Evolutionary conservation across 2,888 invertebrate species (phyloP), one percentile per base, ranked within the genome.

Genomic region (Entomobrya multifasciata): DNA sequence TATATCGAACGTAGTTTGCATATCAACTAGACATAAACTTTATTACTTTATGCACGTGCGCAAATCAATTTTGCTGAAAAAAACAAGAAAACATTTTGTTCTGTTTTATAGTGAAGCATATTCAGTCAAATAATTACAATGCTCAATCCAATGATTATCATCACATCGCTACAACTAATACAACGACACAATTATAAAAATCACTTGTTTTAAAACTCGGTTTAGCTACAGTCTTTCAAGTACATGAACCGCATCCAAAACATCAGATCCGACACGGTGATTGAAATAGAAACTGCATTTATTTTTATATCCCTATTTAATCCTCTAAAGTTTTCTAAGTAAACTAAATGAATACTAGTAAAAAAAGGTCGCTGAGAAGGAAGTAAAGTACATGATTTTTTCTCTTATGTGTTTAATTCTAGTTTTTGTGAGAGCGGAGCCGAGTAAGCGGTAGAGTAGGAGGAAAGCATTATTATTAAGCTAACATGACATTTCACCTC

Each of bases 401-500:
- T 36, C 8, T 36, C 36, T n/a, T 11, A 8, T 52, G 4, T 13
- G 13, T 52, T 15, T 52, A 52, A 4, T 52, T 60, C 22, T 60
- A 20, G 60, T 25, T 60, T 72, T 52, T 47, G 10, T 6, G 41
- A 80, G 80, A 62, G 78, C 20, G 27, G 27, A n/a, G n/a, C n/a
- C n/a, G n/a, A n/a, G n/a, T n/a, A n/a, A 60, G 57, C 8, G 25
- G 57, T 30, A 36, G 36, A 6, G 20, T 17, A 52, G 65, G 62
- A 52, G 80, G 80, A 6, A 6, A 36, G 67, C 62, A 80, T 67
- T 76, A 83, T 83, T 83, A 83, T 82, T 82, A 82, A 74, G 74
- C 76, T 67, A 83, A 83, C 83, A 76, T 83, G 76, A 65, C 83
- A 83, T 65, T 83, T 83, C 76, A 83, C 83, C 83, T 83, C 76